Base-by-base conservation (phyloP, 2,888 invertebrate genomes). In the Drosophila multiciliata region DNA sequence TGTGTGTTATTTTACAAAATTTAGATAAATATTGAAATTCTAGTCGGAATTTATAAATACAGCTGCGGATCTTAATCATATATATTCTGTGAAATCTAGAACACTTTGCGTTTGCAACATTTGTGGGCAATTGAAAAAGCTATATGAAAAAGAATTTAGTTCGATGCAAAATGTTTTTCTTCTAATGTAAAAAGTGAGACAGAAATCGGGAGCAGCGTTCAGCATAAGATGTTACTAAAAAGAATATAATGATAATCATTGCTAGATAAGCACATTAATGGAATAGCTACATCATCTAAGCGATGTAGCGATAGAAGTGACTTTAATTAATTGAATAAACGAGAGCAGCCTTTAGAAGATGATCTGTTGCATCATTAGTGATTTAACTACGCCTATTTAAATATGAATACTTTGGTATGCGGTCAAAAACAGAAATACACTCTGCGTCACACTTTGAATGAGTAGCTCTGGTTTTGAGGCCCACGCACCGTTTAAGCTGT, bases 401-500 rank as follows among this genome's bases (percentile, higher is more conserved):
- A 36, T 36, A 26, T 36, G 0, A 36, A 36, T 15, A 40, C 17
- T 32, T 54, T 36, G 36, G 26, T 40, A 40, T 45, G 50, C 15
- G 45, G 15, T 23, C 20, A 15, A 15, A 7, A 5, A 35, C 38
- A 58, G n/a, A 64, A 55, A 65, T 48, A 62, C 48, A 20, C 12
- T 33, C n/a, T 55, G 59, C 59, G 49, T 61, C 48, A 74, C 40
- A 38, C 7, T 7, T 42, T 40, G 38, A 57, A 29, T 23, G 40
- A 63, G 59, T 54, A 52, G n/a, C 50, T 35, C 15, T 29, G 33
- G 20, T 5, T 36, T 20, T 23, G 1, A 45, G 9, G n/a, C 62
- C 42, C 40, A 81, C 86, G 83, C 73, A 93, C 93, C 91, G 82
- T 91, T 92, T 61, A 92, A 81, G 62, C 85, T 91, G 66, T 92